phyloP scores from a whole-genome alignment of 1,140 invertebrate species.

The Camponotus pennsylvanicus region DNA sequence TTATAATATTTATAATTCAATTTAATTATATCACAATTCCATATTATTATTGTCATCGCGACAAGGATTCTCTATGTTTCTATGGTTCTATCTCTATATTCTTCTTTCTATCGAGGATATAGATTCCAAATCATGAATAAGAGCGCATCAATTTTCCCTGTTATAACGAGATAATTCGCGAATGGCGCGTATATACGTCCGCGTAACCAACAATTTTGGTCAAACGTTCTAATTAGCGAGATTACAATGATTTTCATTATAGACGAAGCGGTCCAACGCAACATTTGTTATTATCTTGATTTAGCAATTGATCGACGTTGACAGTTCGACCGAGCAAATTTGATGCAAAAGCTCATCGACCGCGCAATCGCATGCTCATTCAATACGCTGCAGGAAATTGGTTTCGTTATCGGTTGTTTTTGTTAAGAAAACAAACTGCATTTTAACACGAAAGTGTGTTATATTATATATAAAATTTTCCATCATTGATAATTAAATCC shows the following conservation, averaged over 20 bases:
- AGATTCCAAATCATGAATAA: background rate
- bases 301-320: conserved; percentile 41
- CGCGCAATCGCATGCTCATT: background rate
- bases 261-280: background rate
- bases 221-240: conserved; percentile 43
- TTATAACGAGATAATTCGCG: conserved; percentile 15
- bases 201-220: conserved; percentile 33
- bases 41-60: background rate
- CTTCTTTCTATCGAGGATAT: background rate
- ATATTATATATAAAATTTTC: background rate
- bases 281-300: conserved; percentile 49
- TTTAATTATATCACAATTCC: background rate
- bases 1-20: background rate
- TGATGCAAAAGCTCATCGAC: conserved; percentile 8
- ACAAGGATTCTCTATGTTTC: background rate
- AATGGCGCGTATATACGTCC: background rate
- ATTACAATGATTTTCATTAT: conserved; percentile 33
- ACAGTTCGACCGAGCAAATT: conserved; percentile 6
- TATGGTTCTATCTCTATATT: too few species aligned
- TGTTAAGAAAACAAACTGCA: background rate
- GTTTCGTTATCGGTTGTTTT: conserved; percentile 22
- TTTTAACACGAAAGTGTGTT: conserved; percentile 26
- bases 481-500: conserved; percentile 26
- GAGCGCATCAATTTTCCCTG: background rate
- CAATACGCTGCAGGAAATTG: conserved; percentile 29